Base-by-base conservation (phyloP, 1,140 invertebrate species). In the Heliconius himera region DNA sequence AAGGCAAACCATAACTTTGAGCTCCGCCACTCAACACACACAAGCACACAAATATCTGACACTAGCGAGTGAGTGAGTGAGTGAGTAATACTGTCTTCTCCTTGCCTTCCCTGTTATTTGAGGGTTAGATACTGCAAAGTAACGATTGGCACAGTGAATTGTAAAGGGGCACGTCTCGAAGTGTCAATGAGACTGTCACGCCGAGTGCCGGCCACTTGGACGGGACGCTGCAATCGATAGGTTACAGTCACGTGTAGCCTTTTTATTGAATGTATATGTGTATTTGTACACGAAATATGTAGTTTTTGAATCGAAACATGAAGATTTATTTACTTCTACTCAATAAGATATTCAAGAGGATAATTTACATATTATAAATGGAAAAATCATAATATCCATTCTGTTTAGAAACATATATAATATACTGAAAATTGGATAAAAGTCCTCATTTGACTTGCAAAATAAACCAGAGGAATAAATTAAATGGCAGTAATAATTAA, bases 191-290 rank as follows among this genome's bases (percentile, higher is more conserved):
- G 49, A 56, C 29, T 33, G 74, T 75, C 54, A 60, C 26, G 74
- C 29, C 22, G 74, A 76, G 74, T 70, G 74, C 36, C 74, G n/a
- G 74, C 74, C 74, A 70, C 74, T 76, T 70, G 74, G 74, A 36
- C 56, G 60, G 41, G 56, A 66, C 22, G 22, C 73, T 49, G 49
- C 18, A 66, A 76, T 76, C 74, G 56, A 76, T 76, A 56, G 33
- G 60, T 54, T 51, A 74, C 60, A 70, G 60, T 70, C 41, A 70
- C 60, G 60, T 76, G 56, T 49, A 66, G 60, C 26, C 22, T 66
- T 66, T 66, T 66, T 11, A 66, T 26, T 26, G 3, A 66, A 29
- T 66, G 16, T 66, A 29, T 16, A 26, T 29, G 60, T 26, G 13
- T 13, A 5, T 3, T 66, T 29, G 60, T 29, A 26, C 13, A 22